phyloP scores from a whole-genome alignment of 2,888 invertebrate genomes.

The Cephus pygmeus region DNA sequence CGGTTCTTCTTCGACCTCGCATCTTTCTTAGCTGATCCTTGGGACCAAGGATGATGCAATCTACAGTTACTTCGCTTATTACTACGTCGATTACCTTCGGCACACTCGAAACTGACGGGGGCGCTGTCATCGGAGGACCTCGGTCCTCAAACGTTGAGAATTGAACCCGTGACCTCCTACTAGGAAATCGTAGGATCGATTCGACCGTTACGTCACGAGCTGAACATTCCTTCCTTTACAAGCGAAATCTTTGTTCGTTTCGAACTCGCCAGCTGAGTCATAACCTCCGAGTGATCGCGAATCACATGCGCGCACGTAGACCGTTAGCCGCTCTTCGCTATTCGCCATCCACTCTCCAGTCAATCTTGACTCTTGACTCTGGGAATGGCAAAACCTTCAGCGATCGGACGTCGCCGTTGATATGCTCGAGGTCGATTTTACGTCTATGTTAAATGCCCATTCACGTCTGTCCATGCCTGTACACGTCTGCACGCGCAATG shows the following conservation, averaged over 20 bases:
- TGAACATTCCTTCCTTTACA: background rate
- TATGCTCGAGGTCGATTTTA: background rate
- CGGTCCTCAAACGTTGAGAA: background rate
- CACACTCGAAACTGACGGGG: background rate
- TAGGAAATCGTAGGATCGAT: background rate
- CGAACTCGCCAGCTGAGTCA: background rate
- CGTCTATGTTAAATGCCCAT: background rate
- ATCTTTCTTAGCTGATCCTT: background rate
- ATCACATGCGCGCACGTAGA: slow-evolving; percentile 46
- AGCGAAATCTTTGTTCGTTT: background rate
- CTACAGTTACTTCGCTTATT: background rate
- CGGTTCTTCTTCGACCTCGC: background rate
- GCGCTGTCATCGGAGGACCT: background rate
- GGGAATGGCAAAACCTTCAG: background rate
- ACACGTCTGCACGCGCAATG: background rate
- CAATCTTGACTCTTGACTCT: background rate
- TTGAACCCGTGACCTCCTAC: background rate
- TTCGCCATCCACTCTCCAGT: background rate
- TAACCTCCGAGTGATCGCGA: slow-evolving; percentile 7
- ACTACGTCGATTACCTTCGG: background rate
- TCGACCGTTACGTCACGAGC: background rate
- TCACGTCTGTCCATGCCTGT: background rate
- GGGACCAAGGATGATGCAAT: background rate
- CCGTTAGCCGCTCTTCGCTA: background rate
- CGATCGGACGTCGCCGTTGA: background rate